Evolutionary conservation across 2,113 vertebrate species (phyloP).

Genomic region (Corythornis madagascariensis): DNA sequence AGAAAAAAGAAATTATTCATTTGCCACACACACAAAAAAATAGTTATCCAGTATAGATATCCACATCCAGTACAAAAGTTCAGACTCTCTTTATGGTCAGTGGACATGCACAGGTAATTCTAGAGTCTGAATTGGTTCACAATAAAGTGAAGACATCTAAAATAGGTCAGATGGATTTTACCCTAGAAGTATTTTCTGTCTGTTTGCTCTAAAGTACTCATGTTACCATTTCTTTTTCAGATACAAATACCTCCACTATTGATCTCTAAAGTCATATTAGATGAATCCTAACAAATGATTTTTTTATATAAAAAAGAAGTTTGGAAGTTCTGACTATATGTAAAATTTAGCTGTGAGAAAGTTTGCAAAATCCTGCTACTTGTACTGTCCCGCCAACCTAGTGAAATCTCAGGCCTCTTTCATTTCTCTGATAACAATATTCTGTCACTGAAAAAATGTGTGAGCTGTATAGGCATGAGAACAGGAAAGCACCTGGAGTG

Average conservation of each 20-base stretch:
- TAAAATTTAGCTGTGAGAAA: not conserved
- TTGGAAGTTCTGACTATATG: not conserved
- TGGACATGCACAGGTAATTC: not conserved
- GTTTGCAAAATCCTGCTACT: not conserved
- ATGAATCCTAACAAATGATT: not conserved
- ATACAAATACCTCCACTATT: not conserved
- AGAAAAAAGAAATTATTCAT: not conserved
- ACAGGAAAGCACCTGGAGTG: not conserved
- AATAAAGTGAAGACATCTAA: not conserved
- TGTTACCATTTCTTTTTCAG: not conserved
- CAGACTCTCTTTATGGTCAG: not conserved
- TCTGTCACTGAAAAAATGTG: not conserved
- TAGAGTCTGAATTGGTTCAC: not conserved
- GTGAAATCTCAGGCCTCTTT: not conserved
- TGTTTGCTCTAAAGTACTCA: not conserved
- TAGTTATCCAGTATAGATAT: too few relatives aligned
- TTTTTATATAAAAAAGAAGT: not conserved
- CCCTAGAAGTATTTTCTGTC: not conserved
- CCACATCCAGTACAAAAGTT: not conserved
- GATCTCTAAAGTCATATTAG: not conserved
- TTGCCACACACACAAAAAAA: not conserved
- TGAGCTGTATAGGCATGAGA: not conserved
- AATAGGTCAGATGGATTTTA: not conserved
- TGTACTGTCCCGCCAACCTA: not conserved
- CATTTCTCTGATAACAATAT: not conserved